These are phyloP conservation scores for Ptychobarbus kaznakovi DNA, from an alignment of 2,797 vertebrate genomes.

Conservation along the genomic window DNA sequence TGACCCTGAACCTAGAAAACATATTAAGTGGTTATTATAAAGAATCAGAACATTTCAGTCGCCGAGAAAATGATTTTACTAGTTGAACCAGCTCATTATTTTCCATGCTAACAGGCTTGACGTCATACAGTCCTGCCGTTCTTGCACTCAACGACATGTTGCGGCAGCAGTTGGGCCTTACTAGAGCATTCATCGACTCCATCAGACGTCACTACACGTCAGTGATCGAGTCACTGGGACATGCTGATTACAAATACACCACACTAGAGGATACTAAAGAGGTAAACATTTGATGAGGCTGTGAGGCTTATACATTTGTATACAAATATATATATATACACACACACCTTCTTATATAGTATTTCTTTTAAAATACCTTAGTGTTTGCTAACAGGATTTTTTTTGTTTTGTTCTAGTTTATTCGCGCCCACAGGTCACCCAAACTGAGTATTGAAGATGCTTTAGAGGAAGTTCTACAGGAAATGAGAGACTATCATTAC, in stretches of 20 bases:
- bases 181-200: constrained; percentile 77
- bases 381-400: neutral
- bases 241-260: constrained; percentile 85
- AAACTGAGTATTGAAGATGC: constrained; percentile 75
- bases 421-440: constrained; percentile 73
- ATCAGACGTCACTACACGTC: constrained; percentile 76
- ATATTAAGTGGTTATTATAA: neutral
- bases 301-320: neutral
- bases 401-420: constrained; percentile 72
- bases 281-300: constrained; percentile 68
- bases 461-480: constrained; percentile 70
- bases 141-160: constrained; percentile 81
- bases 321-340: no score
- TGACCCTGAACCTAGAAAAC: no score
- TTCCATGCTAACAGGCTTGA: constrained; percentile 75
- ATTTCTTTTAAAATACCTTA: neutral
- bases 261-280: constrained; percentile 85
- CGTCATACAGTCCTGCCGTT: constrained; percentile 74
- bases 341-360: no score
- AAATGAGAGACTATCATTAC: constrained; percentile 68
- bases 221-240: constrained; percentile 79
- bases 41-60: neutral
- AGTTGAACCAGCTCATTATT: constrained; percentile 3
- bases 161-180: constrained; percentile 85
- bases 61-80: neutral